These are phyloP conservation scores for Chlamydotis undulata DNA, from an alignment of 2,113 vertebrate genomes.

Conservation along the genomic window DNA sequence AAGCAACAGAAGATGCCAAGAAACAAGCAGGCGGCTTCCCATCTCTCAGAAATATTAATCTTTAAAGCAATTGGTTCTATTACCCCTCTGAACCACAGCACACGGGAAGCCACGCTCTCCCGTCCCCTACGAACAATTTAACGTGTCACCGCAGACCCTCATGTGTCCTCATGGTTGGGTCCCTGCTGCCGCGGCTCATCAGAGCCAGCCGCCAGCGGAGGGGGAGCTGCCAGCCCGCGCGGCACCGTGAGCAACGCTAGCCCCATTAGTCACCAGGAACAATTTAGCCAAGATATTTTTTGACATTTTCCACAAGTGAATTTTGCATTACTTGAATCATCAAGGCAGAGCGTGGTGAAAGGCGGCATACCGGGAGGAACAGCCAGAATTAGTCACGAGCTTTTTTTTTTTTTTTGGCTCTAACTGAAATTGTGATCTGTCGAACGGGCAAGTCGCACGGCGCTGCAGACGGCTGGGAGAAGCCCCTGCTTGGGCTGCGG, in stretches of 20 bases:
- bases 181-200: not conserved
- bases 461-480: not conserved
- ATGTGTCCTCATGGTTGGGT: rapidly evolving
- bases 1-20: not conserved
- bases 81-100: not conserved
- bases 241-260: not conserved
- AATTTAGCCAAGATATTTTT: not conserved
- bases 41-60: not conserved
- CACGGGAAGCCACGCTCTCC: not conserved
- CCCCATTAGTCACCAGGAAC: not conserved
- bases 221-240: not conserved
- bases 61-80: not conserved
- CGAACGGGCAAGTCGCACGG: not conserved
- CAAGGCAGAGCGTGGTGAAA: not conserved
- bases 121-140: not conserved
- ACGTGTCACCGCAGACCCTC: not conserved
- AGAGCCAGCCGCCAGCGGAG: not conserved
- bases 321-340: constrained; percentile 41
- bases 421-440: not conserved
- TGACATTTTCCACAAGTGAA: constrained; percentile 8
- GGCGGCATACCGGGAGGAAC: not conserved
- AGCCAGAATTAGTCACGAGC: constrained; percentile 43
- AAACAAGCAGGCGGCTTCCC: not conserved
- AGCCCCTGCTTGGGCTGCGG: not conserved
- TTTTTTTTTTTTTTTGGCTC: not conserved